phyloP scores from a whole-genome alignment of 2,113 vertebrate species.

The Suncus etruscus region DNA sequence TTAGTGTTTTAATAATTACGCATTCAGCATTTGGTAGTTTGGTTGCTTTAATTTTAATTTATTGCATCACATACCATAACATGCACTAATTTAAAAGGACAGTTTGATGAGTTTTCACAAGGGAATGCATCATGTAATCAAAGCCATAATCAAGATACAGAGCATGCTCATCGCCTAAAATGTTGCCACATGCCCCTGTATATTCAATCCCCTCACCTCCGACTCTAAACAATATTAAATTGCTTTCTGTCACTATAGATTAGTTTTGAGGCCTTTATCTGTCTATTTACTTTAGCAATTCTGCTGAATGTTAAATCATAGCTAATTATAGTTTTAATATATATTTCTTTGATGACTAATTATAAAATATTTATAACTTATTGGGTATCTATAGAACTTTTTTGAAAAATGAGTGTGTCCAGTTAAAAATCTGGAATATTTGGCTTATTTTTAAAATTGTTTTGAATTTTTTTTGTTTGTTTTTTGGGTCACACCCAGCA shows the following conservation, averaged over 20 bases:
- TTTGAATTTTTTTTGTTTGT: neutral
- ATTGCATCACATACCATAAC: neutral
- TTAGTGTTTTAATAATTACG: neutral
- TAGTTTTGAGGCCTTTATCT: neutral
- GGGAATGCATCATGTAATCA: neutral
- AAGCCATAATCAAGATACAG: neutral
- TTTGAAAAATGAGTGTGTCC: neutral
- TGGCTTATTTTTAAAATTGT: neutral
- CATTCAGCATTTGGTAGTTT: neutral
- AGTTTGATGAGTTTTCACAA: conserved; percentile 24
- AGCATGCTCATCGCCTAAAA: neutral
- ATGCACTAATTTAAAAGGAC: neutral
- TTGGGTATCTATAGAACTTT: neutral
- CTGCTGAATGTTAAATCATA: conserved; percentile 1
- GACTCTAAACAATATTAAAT: neutral
- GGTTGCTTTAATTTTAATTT: neutral
- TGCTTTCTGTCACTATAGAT: conserved; percentile 1
- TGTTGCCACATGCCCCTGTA: neutral
- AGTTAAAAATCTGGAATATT: neutral
- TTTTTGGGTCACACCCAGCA: no score
- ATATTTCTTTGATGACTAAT: conserved; percentile 45
- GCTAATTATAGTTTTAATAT: conserved; percentile 56
- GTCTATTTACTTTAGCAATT: conserved; percentile 25
- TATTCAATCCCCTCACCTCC: neutral
- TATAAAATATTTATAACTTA: neutral